Base-by-base conservation (phyloP, 2,113 vertebrate species). In the Pithys albifrons region DNA sequence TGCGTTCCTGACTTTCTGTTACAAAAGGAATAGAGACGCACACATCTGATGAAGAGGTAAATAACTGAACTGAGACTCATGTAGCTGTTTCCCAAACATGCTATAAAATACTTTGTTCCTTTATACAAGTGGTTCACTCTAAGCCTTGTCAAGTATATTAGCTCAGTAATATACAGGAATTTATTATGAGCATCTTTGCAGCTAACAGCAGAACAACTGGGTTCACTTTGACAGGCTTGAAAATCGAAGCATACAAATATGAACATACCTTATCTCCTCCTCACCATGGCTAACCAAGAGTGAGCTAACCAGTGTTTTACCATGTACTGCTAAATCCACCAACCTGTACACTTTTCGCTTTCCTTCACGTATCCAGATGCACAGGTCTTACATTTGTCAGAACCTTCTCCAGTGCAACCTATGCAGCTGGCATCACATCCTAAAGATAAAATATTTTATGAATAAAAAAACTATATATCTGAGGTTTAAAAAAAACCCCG, bases 381-480 rank as follows among this genome's bases (percentile, higher is more conserved):
- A 35, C 99, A 99, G 48, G 95, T 93, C 18, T 96, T 96, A 67
- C 99, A 99, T 31, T 96, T 91, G 27, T 96, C 97, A 11, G 99
- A 97, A 16, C 99, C 99, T 57, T 98, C 96, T 28, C 98, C 99
- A 4, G 97, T 98, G 97, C 99, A 99, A 54, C 98, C 98, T 6
- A 97, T 31, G 46, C 99, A 99, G 41, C 97, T 98, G 39, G 84
- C 54, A 85, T 99, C 98, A 91, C 99, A 99, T 9, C 96, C 99
- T 99, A 83, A 61, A 48, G 82, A 55, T 24, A 87, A 88, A 73
- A 33, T 12, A 61, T 81, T 79, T 46, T 14, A 67, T 65, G 39
- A 20, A 49, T 39, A 4, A 76, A 76, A 31, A 43, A 62, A 10
- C 3, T 1, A 28, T 20, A 0, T 17, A 59, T 43, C 3, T 48